Evolutionary conservation across 30 jellyfish, hydroid and myxozoan species (phyloP), one percentile per base, ranked within the genome.

Genomic region (Nemopilema nomurai): DNA sequence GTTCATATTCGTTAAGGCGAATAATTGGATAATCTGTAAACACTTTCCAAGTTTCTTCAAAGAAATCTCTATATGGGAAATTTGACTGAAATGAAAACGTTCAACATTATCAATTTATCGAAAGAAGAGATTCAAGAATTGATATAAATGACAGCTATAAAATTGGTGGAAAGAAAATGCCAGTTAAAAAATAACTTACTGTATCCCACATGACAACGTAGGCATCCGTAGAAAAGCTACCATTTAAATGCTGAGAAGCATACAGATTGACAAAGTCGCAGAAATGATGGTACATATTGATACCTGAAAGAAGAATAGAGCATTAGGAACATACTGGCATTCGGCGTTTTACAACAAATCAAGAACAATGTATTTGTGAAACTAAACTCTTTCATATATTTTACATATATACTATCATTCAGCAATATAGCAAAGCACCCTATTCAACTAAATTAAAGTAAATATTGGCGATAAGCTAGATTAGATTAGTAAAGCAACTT

Each of bases 161-260:
- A 19, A 25, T 64, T 3, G 8, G 18, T 20, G 8, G 57, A 41
- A 41, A 41, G 57, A 13, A 3, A 3, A 41, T 41, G 6, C 57
- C 57, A 3, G 57, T 13, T 3, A 13, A 41, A 41, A 41, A 41
- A 41, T 13, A 51, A 49, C 97, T 77, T 50, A 90, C 97, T 28
- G 97, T 84, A 69, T 90, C 97, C 97, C 97, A 90, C 92, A 83
- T 84, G 71, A 90, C 92, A 53, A 90, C 84, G 29, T 72, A 33
- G 22, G 84, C 62, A 64, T 90, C 97, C 0, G 89, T 79, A 17
- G 95, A 83, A 51, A 90, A 90, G 51, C 96, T 90, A 51, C 97
- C 96, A 79, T 90, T 90, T 67, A 90, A 71, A 81, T 84, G 97
- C 52, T 84, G 97, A 4, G 95, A 85, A 1, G 92, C 95, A 50